Conservation (phyloP, 2,113 vertebrate genomes). For the Dasypus novemcinctus region DNA sequence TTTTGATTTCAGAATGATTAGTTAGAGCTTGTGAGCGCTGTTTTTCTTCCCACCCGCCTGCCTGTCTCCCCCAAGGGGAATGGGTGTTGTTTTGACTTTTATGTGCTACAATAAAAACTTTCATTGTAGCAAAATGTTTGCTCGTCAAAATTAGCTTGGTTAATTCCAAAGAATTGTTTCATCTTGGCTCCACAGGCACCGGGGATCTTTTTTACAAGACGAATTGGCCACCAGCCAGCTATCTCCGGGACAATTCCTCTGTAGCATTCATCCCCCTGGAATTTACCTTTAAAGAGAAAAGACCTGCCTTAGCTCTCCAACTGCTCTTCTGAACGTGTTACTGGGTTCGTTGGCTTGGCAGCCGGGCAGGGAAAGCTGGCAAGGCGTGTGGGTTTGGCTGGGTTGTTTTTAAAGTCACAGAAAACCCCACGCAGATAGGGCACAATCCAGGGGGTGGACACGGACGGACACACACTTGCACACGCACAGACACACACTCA, state of each 20-base stretch:
- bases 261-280: conserved; percentile 73
- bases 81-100: conserved; percentile 78
- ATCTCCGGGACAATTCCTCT: conserved; percentile 78
- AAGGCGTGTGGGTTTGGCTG: background rate
- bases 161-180: conserved; percentile 84
- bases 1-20: conserved; percentile 68
- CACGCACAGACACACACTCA: background rate
- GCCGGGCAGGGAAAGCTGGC: background rate
- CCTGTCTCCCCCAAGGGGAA: conserved; percentile 66
- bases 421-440: background rate
- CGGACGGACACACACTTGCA: background rate
- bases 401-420: background rate
- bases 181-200: conserved; percentile 80
- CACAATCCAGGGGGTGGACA: background rate
- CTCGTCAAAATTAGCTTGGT: conserved; percentile 76
- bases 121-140: conserved; percentile 77
- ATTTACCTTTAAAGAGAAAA: conserved; percentile 73
- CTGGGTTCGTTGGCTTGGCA: background rate
- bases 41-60: conserved; percentile 49
- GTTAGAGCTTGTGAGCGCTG: conserved; percentile 39
- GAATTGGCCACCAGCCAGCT: conserved; percentile 80
- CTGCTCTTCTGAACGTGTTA: background rate
- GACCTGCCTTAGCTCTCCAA: conserved; percentile 22
- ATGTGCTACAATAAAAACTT: conserved; percentile 80
- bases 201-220: conserved; percentile 78